phyloP scores from a whole-genome alignment of 2,888 invertebrate genomes.

The Diabrotica balteata region DNA sequence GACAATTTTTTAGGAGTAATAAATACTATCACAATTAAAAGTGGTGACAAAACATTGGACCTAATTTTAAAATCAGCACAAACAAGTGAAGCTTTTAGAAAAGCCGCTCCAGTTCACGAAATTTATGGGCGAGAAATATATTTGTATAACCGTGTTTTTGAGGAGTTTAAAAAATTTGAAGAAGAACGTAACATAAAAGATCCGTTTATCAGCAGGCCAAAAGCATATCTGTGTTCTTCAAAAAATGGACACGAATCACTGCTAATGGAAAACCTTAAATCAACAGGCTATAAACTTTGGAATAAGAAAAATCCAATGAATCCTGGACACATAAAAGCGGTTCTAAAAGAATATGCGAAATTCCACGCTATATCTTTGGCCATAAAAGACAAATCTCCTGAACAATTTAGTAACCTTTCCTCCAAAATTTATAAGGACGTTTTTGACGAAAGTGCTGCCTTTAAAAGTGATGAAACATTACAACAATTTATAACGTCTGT shows the following conservation, averaged over 20 bases:
- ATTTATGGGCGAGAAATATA: conserved; percentile 47
- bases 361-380: conserved; percentile 37
- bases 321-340: conserved; percentile 31
- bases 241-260: conserved; percentile 38
- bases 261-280: conserved; percentile 48
- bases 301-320: conserved; percentile 23
- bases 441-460: background rate
- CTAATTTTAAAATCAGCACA: conserved; percentile 49
- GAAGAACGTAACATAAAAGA: conserved; percentile 28
- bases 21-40: conserved; percentile 30
- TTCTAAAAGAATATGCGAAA: conserved; percentile 36
- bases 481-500: background rate
- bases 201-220: conserved; percentile 22
- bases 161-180: conserved; percentile 38
- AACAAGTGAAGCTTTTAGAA: conserved; percentile 37
- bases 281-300: background rate
- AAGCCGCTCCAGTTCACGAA: conserved; percentile 37
- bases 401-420: conserved; percentile 10
- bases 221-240: conserved; percentile 28
- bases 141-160: conserved; percentile 47
- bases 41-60: conserved; percentile 29
- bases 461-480: background rate
- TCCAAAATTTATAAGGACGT: no score
- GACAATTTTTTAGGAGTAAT: conserved; percentile 41
- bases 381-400: conserved; percentile 32